phyloP scores from a whole-genome alignment of 2,888 invertebrate genomes.

The Adineta ricciae region DNA sequence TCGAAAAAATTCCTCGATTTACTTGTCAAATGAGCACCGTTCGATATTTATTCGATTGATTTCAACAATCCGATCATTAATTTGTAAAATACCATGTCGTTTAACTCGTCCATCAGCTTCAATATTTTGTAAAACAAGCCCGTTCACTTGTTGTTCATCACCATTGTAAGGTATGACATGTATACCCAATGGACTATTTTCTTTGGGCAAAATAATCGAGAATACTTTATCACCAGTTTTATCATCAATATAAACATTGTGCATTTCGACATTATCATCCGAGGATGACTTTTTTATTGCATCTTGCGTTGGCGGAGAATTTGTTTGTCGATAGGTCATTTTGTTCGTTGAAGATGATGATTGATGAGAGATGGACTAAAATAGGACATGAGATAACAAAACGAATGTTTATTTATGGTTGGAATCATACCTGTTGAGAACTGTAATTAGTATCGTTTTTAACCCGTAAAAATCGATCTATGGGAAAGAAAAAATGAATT shows the following conservation, averaged over 20 bases:
- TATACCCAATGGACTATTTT: conserved; percentile 28
- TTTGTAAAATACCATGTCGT: conserved; percentile 24
- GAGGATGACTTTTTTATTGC: not conserved
- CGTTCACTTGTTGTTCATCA: not conserved
- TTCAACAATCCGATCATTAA: conserved; percentile 30
- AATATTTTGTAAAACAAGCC: conserved; percentile 30
- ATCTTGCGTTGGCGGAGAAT: not conserved
- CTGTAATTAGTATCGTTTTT: not conserved
- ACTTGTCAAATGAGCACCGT: conserved; percentile 3
- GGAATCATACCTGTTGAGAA: not conserved
- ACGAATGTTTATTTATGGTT: not conserved
- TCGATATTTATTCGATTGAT: conserved; percentile 25
- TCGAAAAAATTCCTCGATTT: not conserved
- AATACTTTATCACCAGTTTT: conserved; percentile 11
- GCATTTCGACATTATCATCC: not conserved
- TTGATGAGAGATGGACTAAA: not conserved
- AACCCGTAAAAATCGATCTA: conserved; percentile 3
- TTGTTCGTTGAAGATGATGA: not conserved
- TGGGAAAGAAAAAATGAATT: not conserved
- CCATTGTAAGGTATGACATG: conserved; percentile 26
- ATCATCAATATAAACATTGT: not conserved
- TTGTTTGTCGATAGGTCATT: not conserved
- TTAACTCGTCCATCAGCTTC: conserved; percentile 29
- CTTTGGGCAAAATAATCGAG: not conserved
- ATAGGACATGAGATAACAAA: not conserved